A percentile compares a stretch with the other conserved stretches of the same genome.
Conservation (phyloP, 2,113 vertebrate genomes). For the Callopanchax toddi region DNA sequence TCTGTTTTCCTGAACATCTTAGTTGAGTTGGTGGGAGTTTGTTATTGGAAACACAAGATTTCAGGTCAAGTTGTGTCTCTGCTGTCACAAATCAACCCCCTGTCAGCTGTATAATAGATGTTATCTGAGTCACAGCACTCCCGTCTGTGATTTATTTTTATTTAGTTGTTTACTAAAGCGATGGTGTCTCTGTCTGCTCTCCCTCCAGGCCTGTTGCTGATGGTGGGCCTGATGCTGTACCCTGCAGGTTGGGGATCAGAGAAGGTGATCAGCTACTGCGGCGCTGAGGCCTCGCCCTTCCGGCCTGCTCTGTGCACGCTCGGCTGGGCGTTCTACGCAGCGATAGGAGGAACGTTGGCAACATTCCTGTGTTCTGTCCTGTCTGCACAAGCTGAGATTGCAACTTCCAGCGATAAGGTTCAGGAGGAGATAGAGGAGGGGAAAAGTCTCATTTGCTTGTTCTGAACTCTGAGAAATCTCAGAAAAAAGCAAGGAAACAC, state of each 20-base stretch:
- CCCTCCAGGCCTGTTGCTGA: slow-evolving; percentile 90
- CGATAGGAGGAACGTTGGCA: slow-evolving; percentile 90
- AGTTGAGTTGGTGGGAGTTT: neutral
- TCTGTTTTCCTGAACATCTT: slow-evolving; percentile 3
- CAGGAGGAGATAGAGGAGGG: slow-evolving; percentile 99
- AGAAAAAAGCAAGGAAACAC: neutral
- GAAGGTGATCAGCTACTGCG: slow-evolving; percentile 90
- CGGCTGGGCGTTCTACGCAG: slow-evolving; percentile 97
- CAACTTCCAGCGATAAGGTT: slow-evolving; percentile 98
- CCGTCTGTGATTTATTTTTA: slow-evolving; percentile 27
- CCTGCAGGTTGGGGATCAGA: slow-evolving; percentile 97
- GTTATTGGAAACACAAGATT: neutral
- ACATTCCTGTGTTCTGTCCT: slow-evolving; percentile 94
- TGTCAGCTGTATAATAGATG: slow-evolving; percentile 20
- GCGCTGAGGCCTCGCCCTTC: slow-evolving; percentile 88
- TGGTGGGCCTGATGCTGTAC: slow-evolving; percentile 95
- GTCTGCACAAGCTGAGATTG: slow-evolving; percentile 96
- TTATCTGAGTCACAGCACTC: slow-evolving; percentile 36
- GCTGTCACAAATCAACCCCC: slow-evolving; percentile 28
- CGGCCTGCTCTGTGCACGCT: slow-evolving; percentile 88
- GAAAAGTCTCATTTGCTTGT: slow-evolving; percentile 95
- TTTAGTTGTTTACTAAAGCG: slow-evolving; percentile 27
- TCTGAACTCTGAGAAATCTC: slow-evolving; percentile 78
- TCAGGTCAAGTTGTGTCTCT: neutral
- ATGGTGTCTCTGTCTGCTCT: slow-evolving; percentile 14